Conservation (phyloP, 2,888 invertebrate species). For the Priocnemis perturbator region DNA sequence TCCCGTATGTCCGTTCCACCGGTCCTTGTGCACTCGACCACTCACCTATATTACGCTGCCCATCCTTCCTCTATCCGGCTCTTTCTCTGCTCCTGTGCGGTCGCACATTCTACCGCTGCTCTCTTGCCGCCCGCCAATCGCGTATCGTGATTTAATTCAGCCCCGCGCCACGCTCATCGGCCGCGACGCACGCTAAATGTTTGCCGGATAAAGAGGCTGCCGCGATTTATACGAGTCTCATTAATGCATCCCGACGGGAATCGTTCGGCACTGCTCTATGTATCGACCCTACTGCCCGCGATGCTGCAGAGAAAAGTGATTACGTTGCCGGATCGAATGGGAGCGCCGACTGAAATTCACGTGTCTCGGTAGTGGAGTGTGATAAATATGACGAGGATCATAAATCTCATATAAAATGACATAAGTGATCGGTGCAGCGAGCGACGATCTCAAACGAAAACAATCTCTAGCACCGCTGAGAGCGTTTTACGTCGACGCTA, state of each 20-base stretch:
- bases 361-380: too few relatives aligned
- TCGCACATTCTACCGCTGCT: neutral
- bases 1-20: conserved; percentile 12
- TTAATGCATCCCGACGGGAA: conserved; percentile 49
- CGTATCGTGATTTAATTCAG: conserved; percentile 38
- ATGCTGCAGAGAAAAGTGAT: too few relatives aligned
- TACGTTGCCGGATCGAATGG: too few relatives aligned
- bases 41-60: neutral
- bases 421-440: neutral
- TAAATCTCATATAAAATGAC: too few relatives aligned
- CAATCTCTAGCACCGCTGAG: neutral
- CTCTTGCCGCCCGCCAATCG: conserved; percentile 18
- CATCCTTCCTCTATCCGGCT: neutral
- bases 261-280: conserved; percentile 43
- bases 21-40: neutral
- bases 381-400: too few relatives aligned
- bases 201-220: conserved; percentile 42
- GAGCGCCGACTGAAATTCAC: too few relatives aligned
- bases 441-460: neutral
- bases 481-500: neutral
- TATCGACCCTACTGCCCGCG: too few relatives aligned
- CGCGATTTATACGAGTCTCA: conserved; percentile 50
- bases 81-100: neutral
- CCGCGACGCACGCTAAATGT: conserved; percentile 45
- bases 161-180: conserved; percentile 4